Conservation (phyloP, 1,140 invertebrate species). For the Eupristina koningsbergeri region DNA sequence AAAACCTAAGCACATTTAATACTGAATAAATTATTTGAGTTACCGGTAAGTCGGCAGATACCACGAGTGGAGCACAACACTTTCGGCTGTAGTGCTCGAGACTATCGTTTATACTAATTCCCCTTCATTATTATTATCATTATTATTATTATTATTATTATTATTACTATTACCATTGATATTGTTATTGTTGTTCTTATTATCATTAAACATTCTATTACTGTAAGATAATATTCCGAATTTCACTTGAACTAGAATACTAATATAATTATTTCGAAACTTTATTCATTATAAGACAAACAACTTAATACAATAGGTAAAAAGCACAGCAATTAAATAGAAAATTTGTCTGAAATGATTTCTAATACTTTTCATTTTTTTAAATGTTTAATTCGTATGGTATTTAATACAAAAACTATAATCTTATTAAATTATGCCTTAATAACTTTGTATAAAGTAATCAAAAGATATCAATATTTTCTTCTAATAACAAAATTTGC, state of each 20-base stretch:
- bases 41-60: background rate
- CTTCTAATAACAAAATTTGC: too few relatives aligned
- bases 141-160: background rate
- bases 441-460: too few relatives aligned
- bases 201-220: background rate
- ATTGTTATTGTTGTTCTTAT: background rate
- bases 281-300: too few relatives aligned
- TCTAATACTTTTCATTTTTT: too few relatives aligned
- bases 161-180: background rate
- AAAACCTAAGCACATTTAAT: slow-evolving; percentile 7
- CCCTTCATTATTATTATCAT: background rate
- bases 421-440: too few relatives aligned
- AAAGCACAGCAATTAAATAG: too few relatives aligned
- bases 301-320: too few relatives aligned
- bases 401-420: too few relatives aligned
- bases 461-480: too few relatives aligned
- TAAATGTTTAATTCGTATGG: too few relatives aligned
- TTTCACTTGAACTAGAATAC: background rate
- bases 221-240: background rate
- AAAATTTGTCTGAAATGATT: too few relatives aligned
- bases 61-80: background rate
- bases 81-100: background rate
- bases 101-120: background rate
- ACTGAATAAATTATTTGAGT: slow-evolving; percentile 14
- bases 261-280: background rate